Conservation (phyloP, 2,113 vertebrate genomes). For the Hippolais icterina region DNA sequence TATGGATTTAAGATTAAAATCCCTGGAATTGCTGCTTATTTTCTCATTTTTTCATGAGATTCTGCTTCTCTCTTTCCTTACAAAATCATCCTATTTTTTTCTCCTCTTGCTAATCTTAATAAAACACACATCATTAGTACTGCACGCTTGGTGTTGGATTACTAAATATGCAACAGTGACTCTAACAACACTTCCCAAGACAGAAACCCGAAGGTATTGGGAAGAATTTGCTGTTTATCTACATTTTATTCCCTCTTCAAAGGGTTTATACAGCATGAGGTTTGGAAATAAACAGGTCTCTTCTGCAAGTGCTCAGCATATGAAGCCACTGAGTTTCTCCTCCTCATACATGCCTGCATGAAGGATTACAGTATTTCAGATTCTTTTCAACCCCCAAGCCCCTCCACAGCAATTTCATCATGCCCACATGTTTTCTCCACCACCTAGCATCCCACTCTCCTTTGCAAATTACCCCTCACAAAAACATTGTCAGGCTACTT, state of each 20-base stretch:
- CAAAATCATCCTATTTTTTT: background rate
- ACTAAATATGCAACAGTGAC: background rate
- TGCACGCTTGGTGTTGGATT: background rate
- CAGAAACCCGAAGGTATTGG: background rate
- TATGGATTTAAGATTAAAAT: background rate
- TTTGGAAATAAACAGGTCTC: conserved; percentile 42
- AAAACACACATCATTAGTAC: background rate
- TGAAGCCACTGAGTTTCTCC: conserved; percentile 1
- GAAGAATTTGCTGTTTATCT: background rate
- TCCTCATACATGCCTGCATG: background rate
- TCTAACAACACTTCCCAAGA: background rate
- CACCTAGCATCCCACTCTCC: background rate
- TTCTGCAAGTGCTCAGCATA: conserved; percentile 15
- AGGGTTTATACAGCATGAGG: background rate
- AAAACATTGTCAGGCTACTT: conserved; percentile 17
- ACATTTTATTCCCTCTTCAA: background rate
- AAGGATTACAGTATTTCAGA: conserved; percentile 12
- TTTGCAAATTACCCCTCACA: conserved; percentile 25
- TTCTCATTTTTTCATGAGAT: background rate
- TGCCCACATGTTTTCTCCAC: background rate
- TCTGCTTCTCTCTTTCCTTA: background rate
- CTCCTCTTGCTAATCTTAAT: background rate
- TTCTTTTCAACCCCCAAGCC: background rate
- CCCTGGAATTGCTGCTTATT: background rate
- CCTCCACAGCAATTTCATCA: background rate